Evolutionary conservation across 2,113 vertebrate genomes (phyloP), one percentile per base, ranked within the genome.

Genomic region (Psephotus haematonotus): DNA sequence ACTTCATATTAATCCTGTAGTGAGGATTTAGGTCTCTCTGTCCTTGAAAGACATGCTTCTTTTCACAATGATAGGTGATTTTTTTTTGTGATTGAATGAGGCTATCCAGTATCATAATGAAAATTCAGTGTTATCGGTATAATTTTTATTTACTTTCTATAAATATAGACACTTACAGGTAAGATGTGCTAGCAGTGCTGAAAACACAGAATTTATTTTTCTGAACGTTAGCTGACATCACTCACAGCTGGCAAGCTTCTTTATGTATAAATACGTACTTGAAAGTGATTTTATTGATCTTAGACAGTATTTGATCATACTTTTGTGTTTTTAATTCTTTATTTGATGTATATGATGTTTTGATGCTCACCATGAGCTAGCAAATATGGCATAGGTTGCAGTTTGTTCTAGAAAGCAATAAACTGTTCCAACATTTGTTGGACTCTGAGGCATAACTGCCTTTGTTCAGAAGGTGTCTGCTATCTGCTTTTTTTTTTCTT

Each of bases 191-290:
- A 62, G 44, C 52, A 84, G 6, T 55, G 59, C 23, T 43, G 19
- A 64, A 83, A 53, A 44, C 23, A n/a, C 17, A 57, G 47, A 52
- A 57, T 94, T 92, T 95, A 80, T 86, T 84, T 93, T 89, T 82
- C 62, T 69, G 25, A 71, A 74, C 9, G 12, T 77, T 71, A 50
- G 52, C 84, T 95, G 84, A 83, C 8, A 33, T 83, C 44, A 44
- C 14, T 92, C 53, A 69, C 43, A 83, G 41, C 13, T 89, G 47
- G 10, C 31, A 91, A 69, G 6, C 27, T 43, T 65, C 24, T 87
- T n/a, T 50, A 68, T 7, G 13, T 76, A 28, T 46, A 85, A 60
- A 78, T 25, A 50, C 49, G 12, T 75, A 28, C 47, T 68, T 63
- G 17, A 82, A 91, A 92, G 50, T 6, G 14, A 17, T 39, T 80